phyloP scores from a whole-genome alignment of 2,888 invertebrate genomes.

The Drosophila greeni region DNA sequence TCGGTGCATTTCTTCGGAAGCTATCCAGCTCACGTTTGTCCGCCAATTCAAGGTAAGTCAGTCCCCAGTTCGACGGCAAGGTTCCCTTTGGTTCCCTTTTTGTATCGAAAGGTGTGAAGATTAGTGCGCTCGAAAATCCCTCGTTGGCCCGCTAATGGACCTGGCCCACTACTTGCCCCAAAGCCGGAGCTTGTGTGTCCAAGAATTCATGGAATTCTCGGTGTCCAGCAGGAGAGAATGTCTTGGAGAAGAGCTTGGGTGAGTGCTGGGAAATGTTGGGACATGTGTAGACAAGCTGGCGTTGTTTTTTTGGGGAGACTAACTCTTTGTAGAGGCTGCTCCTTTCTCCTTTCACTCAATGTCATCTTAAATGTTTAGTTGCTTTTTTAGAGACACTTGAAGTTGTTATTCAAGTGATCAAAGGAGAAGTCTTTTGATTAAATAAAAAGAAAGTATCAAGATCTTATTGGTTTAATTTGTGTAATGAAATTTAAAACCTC shows the following conservation, averaged over 20 bases:
- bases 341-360: conserved; percentile 29
- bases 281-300: conserved; percentile 44
- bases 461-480: no score
- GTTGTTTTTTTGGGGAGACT: conserved; percentile 16
- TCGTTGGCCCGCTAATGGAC: conserved; percentile 48
- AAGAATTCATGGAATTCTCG: conserved; percentile 60
- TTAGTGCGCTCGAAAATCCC: conserved; percentile 65
- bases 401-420: neutral
- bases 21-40: conserved; percentile 66
- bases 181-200: conserved; percentile 29
- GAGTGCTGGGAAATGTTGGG: conserved; percentile 29
- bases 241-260: conserved; percentile 24
- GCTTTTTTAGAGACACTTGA: neutral
- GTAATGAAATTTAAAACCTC: no score
- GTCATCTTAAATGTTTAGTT: neutral
- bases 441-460: no score
- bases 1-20: conserved; percentile 71
- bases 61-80: neutral
- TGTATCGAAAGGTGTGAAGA: conserved; percentile 68
- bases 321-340: neutral
- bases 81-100: conserved; percentile 37
- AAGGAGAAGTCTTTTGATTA: neutral
- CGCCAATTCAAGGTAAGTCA: conserved; percentile 70
- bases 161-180: conserved; percentile 26
- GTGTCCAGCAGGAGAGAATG: conserved; percentile 13